These are phyloP conservation scores for Megalops cyprinoides DNA, from an alignment of 2,797 vertebrate species.

Conservation along the genomic window DNA sequence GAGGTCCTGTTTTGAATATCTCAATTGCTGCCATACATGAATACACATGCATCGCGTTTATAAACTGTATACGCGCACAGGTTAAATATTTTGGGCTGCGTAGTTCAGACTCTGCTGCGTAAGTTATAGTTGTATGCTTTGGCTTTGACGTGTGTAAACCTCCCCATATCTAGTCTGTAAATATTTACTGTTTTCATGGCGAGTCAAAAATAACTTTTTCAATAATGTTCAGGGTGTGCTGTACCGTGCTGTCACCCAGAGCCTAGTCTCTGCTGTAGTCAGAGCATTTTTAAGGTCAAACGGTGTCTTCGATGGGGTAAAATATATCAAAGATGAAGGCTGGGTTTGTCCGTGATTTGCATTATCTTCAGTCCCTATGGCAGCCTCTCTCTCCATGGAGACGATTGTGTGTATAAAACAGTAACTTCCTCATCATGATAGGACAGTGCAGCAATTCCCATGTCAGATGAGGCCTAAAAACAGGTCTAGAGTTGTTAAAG, in stretches of 20 bases:
- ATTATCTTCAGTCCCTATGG: background rate
- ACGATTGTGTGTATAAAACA: conserved; percentile 17
- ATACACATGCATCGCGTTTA: background rate
- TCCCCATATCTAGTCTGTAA: conserved; percentile 5
- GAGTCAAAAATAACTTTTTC: background rate
- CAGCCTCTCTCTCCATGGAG: background rate
- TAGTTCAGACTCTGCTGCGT: background rate
- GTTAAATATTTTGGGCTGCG: conserved; percentile 7
- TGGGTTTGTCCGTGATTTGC: background rate
- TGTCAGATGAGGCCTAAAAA: too few species aligned
- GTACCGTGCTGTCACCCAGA: background rate
- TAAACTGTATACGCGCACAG: background rate
- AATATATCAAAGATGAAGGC: background rate
- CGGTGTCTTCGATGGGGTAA: background rate
- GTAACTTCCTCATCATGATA: background rate
- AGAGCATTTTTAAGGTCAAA: too few species aligned
- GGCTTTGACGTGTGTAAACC: background rate
- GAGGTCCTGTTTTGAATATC: background rate
- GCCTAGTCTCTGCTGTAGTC: too few species aligned
- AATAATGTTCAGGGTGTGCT: background rate
- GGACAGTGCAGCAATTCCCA: too few species aligned
- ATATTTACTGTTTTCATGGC: conserved; percentile 1
- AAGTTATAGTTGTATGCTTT: background rate
- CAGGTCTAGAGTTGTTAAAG: too few species aligned
- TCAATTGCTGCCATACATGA: background rate